Evolutionary conservation across 2,113 vertebrate genomes (phyloP), one percentile per base, ranked within the genome.

Genomic region (Zosterops lateralis): DNA sequence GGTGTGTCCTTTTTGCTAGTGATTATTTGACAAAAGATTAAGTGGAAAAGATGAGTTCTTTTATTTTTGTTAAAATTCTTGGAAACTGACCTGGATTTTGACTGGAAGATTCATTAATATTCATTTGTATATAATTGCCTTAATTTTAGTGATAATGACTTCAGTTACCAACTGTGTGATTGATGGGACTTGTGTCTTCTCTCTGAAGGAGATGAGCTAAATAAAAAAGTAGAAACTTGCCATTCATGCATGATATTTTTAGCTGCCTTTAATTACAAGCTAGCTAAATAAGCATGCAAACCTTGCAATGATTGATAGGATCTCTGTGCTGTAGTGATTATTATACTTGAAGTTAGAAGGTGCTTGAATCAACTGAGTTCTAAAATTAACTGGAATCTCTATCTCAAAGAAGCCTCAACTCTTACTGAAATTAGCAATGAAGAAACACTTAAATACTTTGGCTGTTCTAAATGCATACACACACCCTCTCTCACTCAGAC

Each of bases 101-200:
- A 94, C 94, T 97, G 94, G 87, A 96, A 96, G 95, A 96, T 94
- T 97, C 97, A 98, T 98, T 98, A 98, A 98, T 98, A 98, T 98
- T 98, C 97, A 98, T 98, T 98, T 98, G 97, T 97, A 94, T 97
- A 96, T 98, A 98, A 98, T 98, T 98, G 96, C 97, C 97, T 98
- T 98, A 98, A 98, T 98, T 98, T 98, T 97, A 95, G 96, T 96
- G 95, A 97, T 98, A 98, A 98, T 98, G 96, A 98, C 97, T 98
- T 98, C 91, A 97, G 98, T 97, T 98, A 97, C 98, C 97, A 98
- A 98, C 97, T 97, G 98, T 93, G 97, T 98, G 98, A 98, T 97
- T 98, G 98, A 98, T 98, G 96, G 97, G 94, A 96, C 97, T 97
- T 96, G 94, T 96, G 88, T 97, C 96, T 97, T 98, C 94, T 97